These are phyloP conservation scores for Hemithea aestivaria DNA, from an alignment of 2,888 invertebrate genomes.

Conservation along the genomic window DNA sequence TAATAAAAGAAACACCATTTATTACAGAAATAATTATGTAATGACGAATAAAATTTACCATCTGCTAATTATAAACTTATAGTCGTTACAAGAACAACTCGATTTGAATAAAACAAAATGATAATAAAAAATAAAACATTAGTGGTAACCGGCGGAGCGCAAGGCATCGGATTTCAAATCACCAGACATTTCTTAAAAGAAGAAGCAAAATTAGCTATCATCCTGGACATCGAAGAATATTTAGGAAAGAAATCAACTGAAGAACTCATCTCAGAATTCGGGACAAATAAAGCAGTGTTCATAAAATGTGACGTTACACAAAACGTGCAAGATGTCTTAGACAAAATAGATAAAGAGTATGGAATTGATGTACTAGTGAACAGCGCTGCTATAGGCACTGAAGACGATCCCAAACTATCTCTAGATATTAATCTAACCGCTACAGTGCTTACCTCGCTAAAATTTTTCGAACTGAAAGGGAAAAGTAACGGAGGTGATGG, in stretches of 20 bases:
- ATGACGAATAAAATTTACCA: too few species aligned
- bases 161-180: conserved; percentile 70
- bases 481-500: conserved; percentile 74
- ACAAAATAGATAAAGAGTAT: conserved; percentile 34
- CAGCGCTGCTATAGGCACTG: conserved; percentile 52
- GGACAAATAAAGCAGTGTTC: conserved; percentile 58
- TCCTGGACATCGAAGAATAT: conserved; percentile 35
- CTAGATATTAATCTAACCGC: conserved; percentile 47
- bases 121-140: conserved; percentile 33
- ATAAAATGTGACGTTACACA: conserved; percentile 67
- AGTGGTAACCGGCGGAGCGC: conserved; percentile 72
- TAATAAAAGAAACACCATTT: too few species aligned
- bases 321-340: conserved; percentile 55
- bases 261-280: conserved; percentile 56
- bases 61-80: too few species aligned
- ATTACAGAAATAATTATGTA: too few species aligned
- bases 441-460: conserved; percentile 49
- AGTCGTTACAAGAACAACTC: too few species aligned
- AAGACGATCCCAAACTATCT: conserved; percentile 27
- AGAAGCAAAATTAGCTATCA: conserved; percentile 38
- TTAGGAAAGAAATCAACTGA: conserved; percentile 47
- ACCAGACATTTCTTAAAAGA: conserved; percentile 58
- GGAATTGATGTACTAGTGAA: conserved; percentile 61
- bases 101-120: too few species aligned
- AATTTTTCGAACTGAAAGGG: conserved; percentile 75